A percentile compares a stretch with the other conserved stretches of the same genome.
Evolutionary conservation across 2,888 invertebrate species (phyloP).

Genomic region (Seira musarum): DNA sequence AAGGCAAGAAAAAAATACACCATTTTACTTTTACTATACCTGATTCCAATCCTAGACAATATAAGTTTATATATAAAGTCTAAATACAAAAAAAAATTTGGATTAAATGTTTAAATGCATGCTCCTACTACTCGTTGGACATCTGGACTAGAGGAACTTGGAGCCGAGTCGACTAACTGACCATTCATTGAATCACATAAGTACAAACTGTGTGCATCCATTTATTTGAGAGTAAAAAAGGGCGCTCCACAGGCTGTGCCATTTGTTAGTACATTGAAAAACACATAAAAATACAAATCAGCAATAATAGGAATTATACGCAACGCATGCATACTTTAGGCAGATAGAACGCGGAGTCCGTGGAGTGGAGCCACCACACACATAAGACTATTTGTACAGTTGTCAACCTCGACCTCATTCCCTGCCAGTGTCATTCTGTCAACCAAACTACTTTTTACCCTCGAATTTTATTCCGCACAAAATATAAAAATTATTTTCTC

Average conservation of each 20-base stretch:
- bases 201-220: constrained; percentile 27
- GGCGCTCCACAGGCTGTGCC: constrained; percentile 29
- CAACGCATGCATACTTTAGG: constrained; percentile 14
- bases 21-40: constrained; percentile 2
- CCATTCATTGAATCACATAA: constrained; percentile 48
- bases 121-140: neutral
- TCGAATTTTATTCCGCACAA: neutral
- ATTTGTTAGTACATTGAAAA: constrained; percentile 20
- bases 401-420: constrained; percentile 60
- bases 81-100: neutral
- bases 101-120: constrained; percentile 1
- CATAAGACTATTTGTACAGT: constrained; percentile 56
- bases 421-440: constrained; percentile 55
- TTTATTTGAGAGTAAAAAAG: neutral
- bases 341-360: neutral
- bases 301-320: constrained; percentile 21
- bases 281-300: constrained; percentile 24
- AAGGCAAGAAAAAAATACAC: neutral
- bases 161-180: constrained; percentile 22
- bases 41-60: neutral
- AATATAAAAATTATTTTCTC: constrained; percentile 38
- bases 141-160: neutral
- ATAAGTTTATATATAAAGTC: neutral
- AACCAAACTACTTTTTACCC: constrained; percentile 43
- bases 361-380: constrained; percentile 1